Evolutionary conservation across 2,797 vertebrate genomes (phyloP), one percentile per base, ranked within the genome.

Genomic region (Psittacula derbiana): DNA sequence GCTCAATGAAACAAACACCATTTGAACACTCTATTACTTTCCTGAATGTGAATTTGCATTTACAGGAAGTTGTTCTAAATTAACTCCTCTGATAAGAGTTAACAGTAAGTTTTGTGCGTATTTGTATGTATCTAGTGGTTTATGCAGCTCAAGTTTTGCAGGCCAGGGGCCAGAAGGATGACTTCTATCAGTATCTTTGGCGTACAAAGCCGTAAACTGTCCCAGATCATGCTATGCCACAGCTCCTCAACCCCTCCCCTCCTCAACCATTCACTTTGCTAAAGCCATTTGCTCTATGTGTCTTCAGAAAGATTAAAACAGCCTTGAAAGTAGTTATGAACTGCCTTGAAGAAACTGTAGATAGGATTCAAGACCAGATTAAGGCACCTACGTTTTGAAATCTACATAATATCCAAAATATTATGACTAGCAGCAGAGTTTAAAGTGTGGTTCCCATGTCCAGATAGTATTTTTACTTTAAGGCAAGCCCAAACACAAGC

Each of bases 381-480:
- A 70, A 79, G 40, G 40, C 40, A 90, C 21, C 61, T 61, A 44
- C 28, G 25, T 60, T 75, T 23, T 72, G 49, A 72, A 65, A 85
- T 70, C 49, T 62, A 33, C 25, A 21, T 66, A 70, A 90, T 12
- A 72, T 8, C 44, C 27, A 24, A 78, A 21, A 46, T 61, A 76
- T 84, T 61, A 66, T n/a, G 66, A 93, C 49, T 75, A 13, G 27
- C 67, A 66, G 27, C 16, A 76, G 44, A 91, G 61, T 57, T 76
- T 41, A 71, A 69, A 84, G 65, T 85, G 58, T 62, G n/a, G 33
- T 6, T 55, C 43, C 60, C 20, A 46, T 66, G 60, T 44, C 47
- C 91, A 93, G 89, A 91, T 52, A 87, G 64, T n/a, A 60, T 25
- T 80, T 25, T 80, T 50, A 66, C 89, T 89, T 47, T 60, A 91